A percentile compares a stretch with the other conserved stretches of the same genome.
These are phyloP conservation scores for Campoletis sonorensis DNA, from an alignment of 1,140 invertebrate species.

Conservation along the genomic window DNA sequence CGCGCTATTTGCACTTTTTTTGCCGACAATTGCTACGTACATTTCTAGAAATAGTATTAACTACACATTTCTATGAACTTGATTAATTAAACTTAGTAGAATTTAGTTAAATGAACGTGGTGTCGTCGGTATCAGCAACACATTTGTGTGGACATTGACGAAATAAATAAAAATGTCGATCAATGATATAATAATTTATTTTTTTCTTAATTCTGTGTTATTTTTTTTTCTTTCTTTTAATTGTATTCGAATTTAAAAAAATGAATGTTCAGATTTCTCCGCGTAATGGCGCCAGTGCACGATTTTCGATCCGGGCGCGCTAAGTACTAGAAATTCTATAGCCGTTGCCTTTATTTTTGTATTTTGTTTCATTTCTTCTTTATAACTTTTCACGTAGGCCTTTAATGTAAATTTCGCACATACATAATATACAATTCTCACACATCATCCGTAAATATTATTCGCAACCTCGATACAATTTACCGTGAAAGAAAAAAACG, in stretches of 20 bases:
- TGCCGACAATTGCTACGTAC: slow-evolving; percentile 23
- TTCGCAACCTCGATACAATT: slow-evolving; percentile 38
- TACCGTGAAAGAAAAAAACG: slow-evolving; percentile 33
- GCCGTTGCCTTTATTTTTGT: slow-evolving; percentile 36
- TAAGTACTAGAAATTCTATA: slow-evolving; percentile 50
- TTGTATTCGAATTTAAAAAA: slow-evolving; percentile 20
- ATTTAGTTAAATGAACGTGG: too few relatives aligned
- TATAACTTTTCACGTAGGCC: slow-evolving; percentile 39
- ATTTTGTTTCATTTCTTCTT: neutral
- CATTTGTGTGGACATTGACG: neutral
- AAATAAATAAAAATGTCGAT: slow-evolving; percentile 14
- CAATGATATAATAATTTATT: slow-evolving; percentile 18
- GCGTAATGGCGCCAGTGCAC: slow-evolving; percentile 20
- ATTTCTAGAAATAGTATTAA: slow-evolving; percentile 29
- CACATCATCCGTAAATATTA: slow-evolving; percentile 23
- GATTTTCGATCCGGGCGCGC: slow-evolving; percentile 35
- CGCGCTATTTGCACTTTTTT: neutral
- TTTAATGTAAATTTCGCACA: slow-evolving; percentile 39
- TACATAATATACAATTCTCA: slow-evolving; percentile 44
- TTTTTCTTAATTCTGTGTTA: neutral
- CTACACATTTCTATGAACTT: slow-evolving; percentile 35
- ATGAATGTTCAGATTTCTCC: slow-evolving; percentile 3
- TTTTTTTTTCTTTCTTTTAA: neutral
- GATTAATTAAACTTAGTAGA: too few relatives aligned
- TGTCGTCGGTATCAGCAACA: slow-evolving; percentile 15